Evolutionary conservation across 2,113 vertebrate genomes (phyloP).

Genomic region (Tiliqua scincoides): DNA sequence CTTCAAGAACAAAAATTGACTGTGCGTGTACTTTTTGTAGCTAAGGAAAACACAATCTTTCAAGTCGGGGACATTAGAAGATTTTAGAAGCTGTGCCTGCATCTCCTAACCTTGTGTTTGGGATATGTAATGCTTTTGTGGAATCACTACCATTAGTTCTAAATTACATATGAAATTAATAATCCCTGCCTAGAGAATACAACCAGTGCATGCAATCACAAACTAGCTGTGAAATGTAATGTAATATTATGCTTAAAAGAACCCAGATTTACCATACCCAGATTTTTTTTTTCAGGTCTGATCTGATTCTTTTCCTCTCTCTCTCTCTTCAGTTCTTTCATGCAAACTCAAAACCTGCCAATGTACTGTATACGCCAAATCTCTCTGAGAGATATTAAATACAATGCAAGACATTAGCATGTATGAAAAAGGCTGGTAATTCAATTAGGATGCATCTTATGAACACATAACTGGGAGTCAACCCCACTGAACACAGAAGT

Average conservation of each 20-base stretch:
- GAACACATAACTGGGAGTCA: too few species aligned
- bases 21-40: background rate
- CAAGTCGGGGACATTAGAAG: conserved; percentile 48
- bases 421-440: too few species aligned
- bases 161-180: conserved; percentile 53
- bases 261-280: background rate
- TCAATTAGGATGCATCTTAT: too few species aligned
- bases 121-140: conserved; percentile 43
- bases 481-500: too few species aligned
- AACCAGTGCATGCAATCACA: conserved; percentile 17
- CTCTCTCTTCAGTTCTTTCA: background rate
- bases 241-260: conserved; percentile 37
- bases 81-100: conserved; percentile 43
- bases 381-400: background rate
- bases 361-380: background rate
- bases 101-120: conserved; percentile 18
- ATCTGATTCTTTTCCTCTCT: background rate
- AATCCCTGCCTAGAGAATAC: conserved; percentile 46
- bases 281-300: conserved; percentile 15
- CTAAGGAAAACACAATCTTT: conserved; percentile 44
- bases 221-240: conserved; percentile 38
- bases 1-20: conserved; percentile 5
- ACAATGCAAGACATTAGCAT: background rate
- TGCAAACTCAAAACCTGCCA: accelerated
- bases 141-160: conserved; percentile 51